Conservation (phyloP, 2,888 invertebrate species). For the Idaea aversata region DNA sequence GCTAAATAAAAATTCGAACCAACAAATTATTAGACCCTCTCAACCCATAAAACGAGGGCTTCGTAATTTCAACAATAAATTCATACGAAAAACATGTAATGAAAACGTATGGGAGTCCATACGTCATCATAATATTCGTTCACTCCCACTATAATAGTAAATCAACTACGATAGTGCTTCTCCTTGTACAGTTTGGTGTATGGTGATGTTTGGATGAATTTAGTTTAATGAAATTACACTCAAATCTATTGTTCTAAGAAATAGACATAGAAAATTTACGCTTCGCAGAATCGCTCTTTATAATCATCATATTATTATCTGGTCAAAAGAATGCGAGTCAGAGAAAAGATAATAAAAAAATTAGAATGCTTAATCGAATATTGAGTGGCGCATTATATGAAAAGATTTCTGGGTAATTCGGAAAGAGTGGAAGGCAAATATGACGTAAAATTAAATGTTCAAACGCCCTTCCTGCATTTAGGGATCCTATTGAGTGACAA, state of each 20-base stretch:
- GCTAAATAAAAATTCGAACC: not conserved
- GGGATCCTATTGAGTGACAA: too few relatives aligned
- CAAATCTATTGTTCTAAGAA: not conserved
- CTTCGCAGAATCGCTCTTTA: too few relatives aligned
- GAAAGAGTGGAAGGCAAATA: too few relatives aligned
- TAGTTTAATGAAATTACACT: not conserved
- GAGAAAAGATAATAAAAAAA: too few relatives aligned
- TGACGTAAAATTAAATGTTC: too few relatives aligned
- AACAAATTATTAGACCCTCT: not conserved
- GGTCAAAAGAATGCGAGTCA: too few relatives aligned
- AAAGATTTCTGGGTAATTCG: too few relatives aligned
- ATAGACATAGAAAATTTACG: too few relatives aligned
- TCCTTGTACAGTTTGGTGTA: not conserved
- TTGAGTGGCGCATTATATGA: too few relatives aligned
- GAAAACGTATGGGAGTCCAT: slow-evolving; percentile 1
- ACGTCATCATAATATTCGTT: not conserved
- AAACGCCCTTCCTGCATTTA: too few relatives aligned
- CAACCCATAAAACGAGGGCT: not conserved
- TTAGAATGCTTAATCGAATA: too few relatives aligned
- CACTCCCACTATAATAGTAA: not conserved
- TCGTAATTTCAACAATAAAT: not conserved
- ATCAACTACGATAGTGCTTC: not conserved
- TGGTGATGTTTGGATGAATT: not conserved
- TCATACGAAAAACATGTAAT: not conserved
- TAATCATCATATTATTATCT: too few relatives aligned